A percentile compares a stretch with the other conserved stretches of the same genome.
phyloP scores from a whole-genome alignment of 2,888 invertebrate species.

The Agrochola litura region DNA sequence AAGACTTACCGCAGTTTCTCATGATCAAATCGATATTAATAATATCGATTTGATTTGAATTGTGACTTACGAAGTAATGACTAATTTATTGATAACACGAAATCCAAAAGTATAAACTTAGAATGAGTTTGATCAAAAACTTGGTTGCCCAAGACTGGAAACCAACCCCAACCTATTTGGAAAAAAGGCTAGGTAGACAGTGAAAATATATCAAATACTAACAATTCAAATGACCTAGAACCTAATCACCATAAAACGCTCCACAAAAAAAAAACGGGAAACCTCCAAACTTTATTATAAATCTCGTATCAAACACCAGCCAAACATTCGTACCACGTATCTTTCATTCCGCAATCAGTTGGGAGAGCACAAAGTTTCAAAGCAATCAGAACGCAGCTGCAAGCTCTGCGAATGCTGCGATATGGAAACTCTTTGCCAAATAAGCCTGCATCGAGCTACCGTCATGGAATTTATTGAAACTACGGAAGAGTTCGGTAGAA shows the following conservation, averaged over 20 bases:
- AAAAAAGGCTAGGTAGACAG: no score
- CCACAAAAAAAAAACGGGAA: neutral
- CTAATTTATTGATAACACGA: no score
- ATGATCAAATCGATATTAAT: no score
- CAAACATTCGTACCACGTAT: slow-evolving; percentile 63
- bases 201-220: no score
- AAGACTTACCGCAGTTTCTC: no score
- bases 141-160: no score
- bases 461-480: slow-evolving; percentile 56
- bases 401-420: slow-evolving; percentile 51
- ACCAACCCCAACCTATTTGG: no score
- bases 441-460: slow-evolving; percentile 59
- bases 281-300: slow-evolving; percentile 30
- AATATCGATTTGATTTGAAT: no score
- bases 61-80: no score
- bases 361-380: slow-evolving; percentile 61
- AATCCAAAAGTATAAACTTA: no score
- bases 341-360: slow-evolving; percentile 61
- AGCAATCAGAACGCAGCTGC: slow-evolving; percentile 72
- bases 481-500: slow-evolving; percentile 31
- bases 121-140: no score
- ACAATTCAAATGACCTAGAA: no score
- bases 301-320: slow-evolving; percentile 32
- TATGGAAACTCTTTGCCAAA: slow-evolving; percentile 65
- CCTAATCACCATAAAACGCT: slow-evolving; percentile 11